Evolutionary conservation across 1,140 invertebrate species (phyloP).

Genomic region (Drosophila subpulchrella): DNA sequence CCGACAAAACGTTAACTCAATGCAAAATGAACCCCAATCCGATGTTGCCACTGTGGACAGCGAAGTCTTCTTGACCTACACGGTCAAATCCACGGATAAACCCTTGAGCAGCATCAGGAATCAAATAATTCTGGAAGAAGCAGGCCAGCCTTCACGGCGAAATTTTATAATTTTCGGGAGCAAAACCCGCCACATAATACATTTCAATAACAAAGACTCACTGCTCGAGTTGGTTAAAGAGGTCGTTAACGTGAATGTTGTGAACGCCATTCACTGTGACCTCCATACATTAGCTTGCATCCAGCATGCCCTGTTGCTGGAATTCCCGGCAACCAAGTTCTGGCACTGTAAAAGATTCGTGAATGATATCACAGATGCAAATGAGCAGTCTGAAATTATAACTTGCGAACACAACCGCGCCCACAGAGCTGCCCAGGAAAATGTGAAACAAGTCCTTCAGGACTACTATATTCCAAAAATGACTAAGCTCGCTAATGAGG

Average conservation of each 20-base stretch:
- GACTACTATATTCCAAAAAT: neutral
- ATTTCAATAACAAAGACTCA: too few relatives aligned
- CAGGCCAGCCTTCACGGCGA: neutral
- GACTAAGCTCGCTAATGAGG: neutral
- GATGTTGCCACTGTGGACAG: neutral
- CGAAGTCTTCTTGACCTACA: neutral
- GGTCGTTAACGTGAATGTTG: neutral
- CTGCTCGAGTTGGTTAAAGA: neutral
- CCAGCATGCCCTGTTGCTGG: neutral
- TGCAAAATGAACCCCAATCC: neutral
- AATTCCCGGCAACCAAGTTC: neutral
- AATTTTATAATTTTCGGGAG: neutral
- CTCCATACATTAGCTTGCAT: neutral
- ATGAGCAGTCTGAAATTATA: neutral
- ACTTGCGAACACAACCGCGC: neutral
- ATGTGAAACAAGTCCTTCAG: neutral
- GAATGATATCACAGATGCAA: neutral
- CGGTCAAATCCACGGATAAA: neutral
- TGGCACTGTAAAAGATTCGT: neutral
- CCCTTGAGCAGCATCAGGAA: neutral
- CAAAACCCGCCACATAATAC: too few relatives aligned
- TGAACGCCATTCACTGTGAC: constrained; percentile 1
- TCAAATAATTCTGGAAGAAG: neutral
- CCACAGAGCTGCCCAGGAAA: neutral
- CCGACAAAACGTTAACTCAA: too few relatives aligned